phyloP scores from a whole-genome alignment of 2,113 vertebrate species.

The Pontoporia blainvillei region DNA sequence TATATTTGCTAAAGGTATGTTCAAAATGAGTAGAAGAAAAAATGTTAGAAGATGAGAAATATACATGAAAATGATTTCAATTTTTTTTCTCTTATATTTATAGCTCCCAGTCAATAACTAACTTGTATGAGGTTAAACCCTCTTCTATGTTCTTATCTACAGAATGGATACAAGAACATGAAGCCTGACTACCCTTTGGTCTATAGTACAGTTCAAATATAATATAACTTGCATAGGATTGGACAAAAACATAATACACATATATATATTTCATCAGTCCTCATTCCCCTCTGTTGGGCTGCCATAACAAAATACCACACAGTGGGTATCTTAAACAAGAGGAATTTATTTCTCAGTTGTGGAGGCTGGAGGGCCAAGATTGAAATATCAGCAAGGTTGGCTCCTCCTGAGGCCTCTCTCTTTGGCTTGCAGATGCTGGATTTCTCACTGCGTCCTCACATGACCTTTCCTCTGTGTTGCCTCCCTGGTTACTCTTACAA shows the following conservation, averaged over 20 bases:
- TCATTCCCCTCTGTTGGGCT: not conserved
- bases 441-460: accelerated
- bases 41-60: not conserved
- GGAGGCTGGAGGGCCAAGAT: not conserved
- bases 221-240: not conserved
- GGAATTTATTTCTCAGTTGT: not conserved
- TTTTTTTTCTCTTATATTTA: not conserved
- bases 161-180: not conserved
- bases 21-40: not conserved
- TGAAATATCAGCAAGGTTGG: not conserved
- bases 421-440: not conserved
- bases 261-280: not conserved
- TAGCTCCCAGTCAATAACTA: not conserved
- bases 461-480: not conserved
- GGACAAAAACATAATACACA: not conserved
- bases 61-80: not conserved
- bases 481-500: not conserved
- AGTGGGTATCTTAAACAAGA: no score
- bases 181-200: not conserved
- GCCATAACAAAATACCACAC: not conserved
- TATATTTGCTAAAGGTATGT: not conserved
- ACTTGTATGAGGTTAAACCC: not conserved
- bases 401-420: not conserved
- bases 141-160: not conserved
- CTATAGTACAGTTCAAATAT: not conserved